Evolutionary conservation across 2,113 vertebrate species (phyloP), one percentile per base, ranked within the genome.

Genomic region (Lycaon pictus): DNA sequence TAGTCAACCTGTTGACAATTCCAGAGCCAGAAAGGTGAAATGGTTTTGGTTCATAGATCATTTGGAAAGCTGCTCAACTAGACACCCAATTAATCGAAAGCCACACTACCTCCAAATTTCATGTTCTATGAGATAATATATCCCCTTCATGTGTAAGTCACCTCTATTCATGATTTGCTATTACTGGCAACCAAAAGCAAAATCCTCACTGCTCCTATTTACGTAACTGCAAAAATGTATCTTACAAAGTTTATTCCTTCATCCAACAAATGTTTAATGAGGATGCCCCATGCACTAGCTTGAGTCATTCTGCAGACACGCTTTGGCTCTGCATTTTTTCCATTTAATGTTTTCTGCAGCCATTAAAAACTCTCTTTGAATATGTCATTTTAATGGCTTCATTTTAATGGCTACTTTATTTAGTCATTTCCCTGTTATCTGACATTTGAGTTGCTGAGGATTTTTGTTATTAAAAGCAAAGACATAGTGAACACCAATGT

Each of bases 391-490:
- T 65, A 51, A 76, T 25, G 69, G 69, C 69, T 67, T 77, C 15
- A 17, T 79, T 56, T 84, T 60, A 55, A 74, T 43, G 43, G 16
- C 82, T 56, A 3, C 27, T 63, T 79, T 35, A 35, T 71, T 77
- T 67, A 17, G 51, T 58, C 53, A 35, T 76, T 62, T 74, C 56
- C 67, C 37, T 84, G 15, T 56, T 84, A 11, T 53, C 20, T 67
- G 65, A 81, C 83, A 71, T 51, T 76, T 76, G 27, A 12, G 16
- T 65, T 95, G 69, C 37, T 43, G 6, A 85, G 25, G 58, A 93
- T 63, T 77, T 69, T 90, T 51, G 35, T 48, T 62, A 71, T 85
- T 84, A 88, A 63, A 80, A 94, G 69, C 67, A 74, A 94, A 81
- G 65, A 56, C n/a, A 15, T 53, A 20, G 63, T 23, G 65, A 67